phyloP scores from a whole-genome alignment of 2,888 invertebrate species.

The Volucella zonaria region DNA sequence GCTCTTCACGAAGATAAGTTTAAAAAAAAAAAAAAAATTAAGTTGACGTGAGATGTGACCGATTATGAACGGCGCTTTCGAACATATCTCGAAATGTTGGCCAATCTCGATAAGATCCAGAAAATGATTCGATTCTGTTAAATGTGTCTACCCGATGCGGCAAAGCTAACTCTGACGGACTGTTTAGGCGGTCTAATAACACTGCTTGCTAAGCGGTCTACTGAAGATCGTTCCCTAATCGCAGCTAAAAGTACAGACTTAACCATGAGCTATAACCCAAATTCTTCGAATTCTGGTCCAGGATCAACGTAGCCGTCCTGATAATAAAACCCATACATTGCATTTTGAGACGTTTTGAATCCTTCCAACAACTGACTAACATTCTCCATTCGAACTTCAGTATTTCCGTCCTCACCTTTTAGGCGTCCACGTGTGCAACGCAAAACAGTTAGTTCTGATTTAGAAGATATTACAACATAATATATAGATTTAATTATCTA shows the following conservation, averaged over 20 bases:
- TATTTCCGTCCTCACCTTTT: no score
- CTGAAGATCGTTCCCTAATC: neutral
- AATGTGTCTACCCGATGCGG: neutral
- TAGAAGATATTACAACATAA: no score
- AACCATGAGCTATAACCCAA: neutral
- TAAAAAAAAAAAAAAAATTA: constrained; percentile 22
- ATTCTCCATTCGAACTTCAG: no score
- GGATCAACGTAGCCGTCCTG: constrained; percentile 26
- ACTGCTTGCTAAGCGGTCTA: constrained; percentile 4
- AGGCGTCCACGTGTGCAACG: no score
- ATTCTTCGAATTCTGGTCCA: constrained; percentile 13
- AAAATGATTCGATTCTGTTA: constrained; percentile 24
- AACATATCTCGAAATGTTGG: no score
- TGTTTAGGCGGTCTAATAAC: constrained; percentile 2
- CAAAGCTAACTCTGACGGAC: neutral
- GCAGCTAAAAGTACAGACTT: neutral
- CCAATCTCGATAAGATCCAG: constrained; percentile 30
- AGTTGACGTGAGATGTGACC: neutral
- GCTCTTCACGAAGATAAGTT: neutral
- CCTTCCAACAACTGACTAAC: neutral
- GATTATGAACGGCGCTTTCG: no score
- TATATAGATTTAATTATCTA: no score
- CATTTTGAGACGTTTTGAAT: constrained; percentile 13
- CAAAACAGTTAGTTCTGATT: no score
- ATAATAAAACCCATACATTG: constrained; percentile 2